A percentile compares a stretch with the other conserved stretches of the same genome.
phyloP scores from a whole-genome alignment of 2,888 invertebrate genomes.

The Yponomeuta evonymella region DNA sequence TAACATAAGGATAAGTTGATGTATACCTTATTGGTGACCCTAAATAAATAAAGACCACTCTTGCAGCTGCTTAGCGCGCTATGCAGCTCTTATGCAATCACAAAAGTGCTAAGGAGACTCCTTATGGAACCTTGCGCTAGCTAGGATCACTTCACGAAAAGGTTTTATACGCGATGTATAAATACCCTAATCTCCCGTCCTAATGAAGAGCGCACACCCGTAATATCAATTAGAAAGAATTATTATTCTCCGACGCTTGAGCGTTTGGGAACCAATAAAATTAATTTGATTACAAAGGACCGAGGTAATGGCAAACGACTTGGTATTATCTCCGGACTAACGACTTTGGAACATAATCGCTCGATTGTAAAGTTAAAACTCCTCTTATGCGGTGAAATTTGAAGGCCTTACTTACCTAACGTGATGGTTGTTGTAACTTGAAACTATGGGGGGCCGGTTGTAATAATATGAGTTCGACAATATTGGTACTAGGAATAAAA shows the following conservation, averaged over 20 bases:
- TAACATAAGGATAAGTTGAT: no score
- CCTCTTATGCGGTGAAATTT: not conserved
- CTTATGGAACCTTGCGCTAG: not conserved
- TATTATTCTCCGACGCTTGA: conserved; percentile 22
- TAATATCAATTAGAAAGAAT: conserved; percentile 39
- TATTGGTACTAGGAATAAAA: no score
- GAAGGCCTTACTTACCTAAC: not conserved
- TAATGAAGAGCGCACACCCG: conserved; percentile 19
- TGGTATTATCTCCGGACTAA: not conserved
- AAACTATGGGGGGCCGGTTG: not conserved
- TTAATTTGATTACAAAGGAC: conserved; percentile 15
- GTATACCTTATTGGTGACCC: no score
- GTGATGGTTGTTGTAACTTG: not conserved
- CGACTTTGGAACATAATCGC: conserved; percentile 6
- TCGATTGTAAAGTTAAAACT: not conserved
- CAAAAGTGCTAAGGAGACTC: no score
- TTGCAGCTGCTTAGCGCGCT: no score
- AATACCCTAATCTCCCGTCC: not conserved
- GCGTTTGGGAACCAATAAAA: conserved; percentile 14
- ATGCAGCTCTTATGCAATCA: no score
- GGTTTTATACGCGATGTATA: not conserved
- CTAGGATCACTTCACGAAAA: not conserved
- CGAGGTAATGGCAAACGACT: conserved; percentile 7
- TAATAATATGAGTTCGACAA: no score
- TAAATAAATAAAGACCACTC: no score